Evolutionary conservation across 2,888 invertebrate species (phyloP).

Genomic region (Frankliniella fusca): DNA sequence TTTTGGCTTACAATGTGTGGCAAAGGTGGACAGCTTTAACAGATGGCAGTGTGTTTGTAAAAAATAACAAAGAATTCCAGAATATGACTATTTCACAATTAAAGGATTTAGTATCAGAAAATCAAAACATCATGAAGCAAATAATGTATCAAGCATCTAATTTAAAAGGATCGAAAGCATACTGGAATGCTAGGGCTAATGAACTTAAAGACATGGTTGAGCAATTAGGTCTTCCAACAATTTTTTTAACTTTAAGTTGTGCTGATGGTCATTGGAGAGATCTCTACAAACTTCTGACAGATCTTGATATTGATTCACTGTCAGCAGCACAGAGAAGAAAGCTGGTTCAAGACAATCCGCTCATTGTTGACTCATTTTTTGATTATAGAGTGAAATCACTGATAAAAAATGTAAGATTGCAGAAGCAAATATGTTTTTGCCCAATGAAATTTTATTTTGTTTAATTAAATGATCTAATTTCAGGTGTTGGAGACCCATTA

Average conservation of each 20-base stretch:
- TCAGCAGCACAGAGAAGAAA: background rate
- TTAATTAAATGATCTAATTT: too few species aligned
- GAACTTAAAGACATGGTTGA: slow-evolving; percentile 36
- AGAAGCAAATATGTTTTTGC: background rate
- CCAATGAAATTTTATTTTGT: too few species aligned
- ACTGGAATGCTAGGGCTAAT: slow-evolving; percentile 31
- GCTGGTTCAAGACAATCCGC: too few species aligned
- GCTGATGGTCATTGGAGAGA: slow-evolving; percentile 37
- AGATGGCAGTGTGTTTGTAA: too few species aligned
- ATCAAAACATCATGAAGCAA: slow-evolving; percentile 30
- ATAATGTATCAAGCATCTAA: slow-evolving; percentile 34
- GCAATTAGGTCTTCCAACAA: slow-evolving; percentile 34
- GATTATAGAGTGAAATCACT: background rate
- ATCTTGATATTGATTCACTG: background rate
- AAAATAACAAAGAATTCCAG: too few species aligned
- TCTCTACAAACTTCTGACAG: slow-evolving; percentile 28
- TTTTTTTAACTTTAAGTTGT: background rate
- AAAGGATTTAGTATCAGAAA: background rate
- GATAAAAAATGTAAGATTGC: background rate
- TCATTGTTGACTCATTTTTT: too few species aligned
- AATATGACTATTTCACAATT: too few species aligned
- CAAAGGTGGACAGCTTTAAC: too few species aligned
- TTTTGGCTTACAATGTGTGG: too few species aligned
- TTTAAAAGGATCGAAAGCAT: slow-evolving; percentile 34
- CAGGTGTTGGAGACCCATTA: too few species aligned